These are phyloP conservation scores for Anseranas semipalmata DNA, from an alignment of 2,113 vertebrate species.

Conservation along the genomic window DNA sequence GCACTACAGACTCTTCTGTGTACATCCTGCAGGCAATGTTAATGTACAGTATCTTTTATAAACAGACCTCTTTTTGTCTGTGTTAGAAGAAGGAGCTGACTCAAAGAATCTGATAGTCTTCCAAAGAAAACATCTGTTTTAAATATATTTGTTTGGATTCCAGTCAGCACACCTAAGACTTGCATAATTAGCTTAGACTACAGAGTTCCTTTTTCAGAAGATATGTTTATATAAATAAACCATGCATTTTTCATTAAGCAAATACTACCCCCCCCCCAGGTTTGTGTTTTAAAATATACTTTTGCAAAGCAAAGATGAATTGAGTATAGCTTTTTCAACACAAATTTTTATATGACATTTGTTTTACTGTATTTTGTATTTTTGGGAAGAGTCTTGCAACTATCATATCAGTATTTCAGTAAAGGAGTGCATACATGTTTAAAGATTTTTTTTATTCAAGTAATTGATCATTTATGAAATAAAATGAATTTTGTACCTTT, in stretches of 20 bases:
- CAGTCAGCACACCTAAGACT: constrained; percentile 60
- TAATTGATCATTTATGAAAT: neutral
- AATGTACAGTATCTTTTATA: neutral
- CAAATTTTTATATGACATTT: neutral
- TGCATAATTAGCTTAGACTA: constrained; percentile 76
- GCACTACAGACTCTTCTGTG: neutral
- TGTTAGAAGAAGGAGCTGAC: constrained; percentile 63
- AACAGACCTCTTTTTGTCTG: constrained; percentile 47
- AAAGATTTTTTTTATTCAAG: neutral
- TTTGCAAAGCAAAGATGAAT: constrained; percentile 31
- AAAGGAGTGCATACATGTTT: neutral
- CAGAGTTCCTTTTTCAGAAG: constrained; percentile 76
- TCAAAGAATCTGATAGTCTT: constrained; percentile 55
- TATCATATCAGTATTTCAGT: neutral
- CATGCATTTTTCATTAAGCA: constrained; percentile 73
- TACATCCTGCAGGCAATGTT: constrained; percentile 15
- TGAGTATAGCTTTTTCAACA: neutral
- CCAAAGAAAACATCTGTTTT: constrained; percentile 80
- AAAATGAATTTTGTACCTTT: neutral
- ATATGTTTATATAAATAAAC: constrained; percentile 71
- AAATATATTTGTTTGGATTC: constrained; percentile 78
- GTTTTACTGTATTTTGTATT: neutral
- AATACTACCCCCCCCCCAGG: neutral
- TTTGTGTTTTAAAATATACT: constrained; percentile 20
- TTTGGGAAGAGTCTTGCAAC: neutral